Base-by-base conservation (phyloP, 2,888 invertebrate genomes). In the Druceiella hillmani region DNA sequence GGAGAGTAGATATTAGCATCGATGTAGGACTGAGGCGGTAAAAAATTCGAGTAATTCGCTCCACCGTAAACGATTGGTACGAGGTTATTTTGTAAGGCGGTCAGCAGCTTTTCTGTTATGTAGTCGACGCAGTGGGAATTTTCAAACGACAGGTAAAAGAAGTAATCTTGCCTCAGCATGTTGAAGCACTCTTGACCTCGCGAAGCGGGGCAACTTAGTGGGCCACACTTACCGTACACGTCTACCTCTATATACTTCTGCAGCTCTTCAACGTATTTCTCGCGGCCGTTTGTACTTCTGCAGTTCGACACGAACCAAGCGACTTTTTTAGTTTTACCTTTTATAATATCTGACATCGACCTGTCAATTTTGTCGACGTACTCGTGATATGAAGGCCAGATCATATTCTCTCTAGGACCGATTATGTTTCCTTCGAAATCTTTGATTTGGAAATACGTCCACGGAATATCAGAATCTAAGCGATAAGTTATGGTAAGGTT, bases 81-180 rank as follows among this genome's bases (percentile, higher is more conserved):
- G 20, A 72, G 61, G 49, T 69, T 62, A 55, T 72, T 69, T 50
- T 66, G 63, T 38, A 55, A 49, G 22, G 57, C 54, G 33, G 56
- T 55, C 55, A 68, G 74, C 49, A 77, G 70, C 55, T 83, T 83
- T 54, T 83, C 82, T 1, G 82, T 81, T 24, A 83, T 76, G 55
- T 83, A 83, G 55, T 83, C 82, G 30, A 64, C 58, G 58, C 83
- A 83, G 42, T 81, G 67, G 5, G 81, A 78, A 53, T 83, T 83
- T 53, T 83, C 83, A 50, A 82, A 82, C 5, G 73, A 60, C 38
- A 83, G 59, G 51, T 83, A 82, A 53, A 83, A 83, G 54, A 76
- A 79, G 54, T 83, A 83, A 40, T 77, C 65, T n/a, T 59, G 56
- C 46, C 68, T 65, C 17, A 67, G 41, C 55, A 58, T 59, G n/a